A percentile compares a stretch with the other conserved stretches of the same genome.
Evolutionary conservation across 1,140 invertebrate genomes (phyloP).

Genomic region (Temnothorax longispinosus): DNA sequence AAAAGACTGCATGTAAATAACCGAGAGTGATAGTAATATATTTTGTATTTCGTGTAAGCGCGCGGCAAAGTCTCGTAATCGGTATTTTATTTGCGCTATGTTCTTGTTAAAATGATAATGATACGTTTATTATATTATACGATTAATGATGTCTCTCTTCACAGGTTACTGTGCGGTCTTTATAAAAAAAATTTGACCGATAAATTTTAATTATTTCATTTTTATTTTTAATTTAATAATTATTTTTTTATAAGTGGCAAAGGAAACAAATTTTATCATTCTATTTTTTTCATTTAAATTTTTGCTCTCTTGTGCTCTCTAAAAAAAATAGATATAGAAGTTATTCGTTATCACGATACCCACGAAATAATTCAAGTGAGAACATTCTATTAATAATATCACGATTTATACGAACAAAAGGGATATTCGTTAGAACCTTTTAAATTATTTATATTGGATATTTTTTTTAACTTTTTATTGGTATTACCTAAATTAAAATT

Average conservation of each 20-base stretch:
- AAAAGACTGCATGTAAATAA: conserved; percentile 77
- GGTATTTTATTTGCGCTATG: conserved; percentile 22
- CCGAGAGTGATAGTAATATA: conserved; percentile 72
- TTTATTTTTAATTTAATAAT: background rate
- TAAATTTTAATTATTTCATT: background rate
- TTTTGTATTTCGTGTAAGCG: conserved; percentile 50
- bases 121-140: background rate
- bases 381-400: background rate
- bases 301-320: conserved; percentile 28
- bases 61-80: conserved; percentile 5
- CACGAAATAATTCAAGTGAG: background rate
- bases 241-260: background rate
- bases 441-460: conserved; percentile 36
- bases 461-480: conserved; percentile 13
- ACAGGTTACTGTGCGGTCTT: background rate
- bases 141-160: background rate
- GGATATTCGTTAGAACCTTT: conserved; percentile 4
- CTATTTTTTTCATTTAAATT: background rate
- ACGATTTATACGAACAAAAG: background rate
- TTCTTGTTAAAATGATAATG: conserved; percentile 34
- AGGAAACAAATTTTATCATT: background rate
- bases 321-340: conserved; percentile 20
- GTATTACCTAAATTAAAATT: conserved; percentile 18
- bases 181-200: background rate
- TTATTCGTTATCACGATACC: background rate